Evolutionary conservation across 2,797 vertebrate species (phyloP), one percentile per base, ranked within the genome.

Genomic region (Etheostoma perlongum): DNA sequence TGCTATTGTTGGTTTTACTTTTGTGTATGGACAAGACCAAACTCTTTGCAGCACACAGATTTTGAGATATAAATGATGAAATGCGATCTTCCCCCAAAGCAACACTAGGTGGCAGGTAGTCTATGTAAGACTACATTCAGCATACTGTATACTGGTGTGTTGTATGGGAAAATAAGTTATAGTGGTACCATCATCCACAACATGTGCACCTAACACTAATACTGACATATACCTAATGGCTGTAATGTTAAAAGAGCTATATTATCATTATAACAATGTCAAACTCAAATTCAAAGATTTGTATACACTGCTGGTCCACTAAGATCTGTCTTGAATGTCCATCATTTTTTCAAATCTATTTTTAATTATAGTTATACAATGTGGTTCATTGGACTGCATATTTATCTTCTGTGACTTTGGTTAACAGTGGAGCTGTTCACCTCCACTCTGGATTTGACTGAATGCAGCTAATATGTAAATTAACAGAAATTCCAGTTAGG

Each of bases 391-490:
- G 13, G 54, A 16, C 55, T 11, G 25, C 12, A 59, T 47, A n/a
- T 75, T 76, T 76, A 87, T 88, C 84, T 83, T 25, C 76, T 62
- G 19, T 68, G 30, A 27, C 59, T 55, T 64, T 66, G 55, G 63
- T 73, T 84, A 81, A 90, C 85, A 92, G 78, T 84, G 78, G 64
- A 47, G 73, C 86, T 64, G 57, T 88, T 89, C 82, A 79, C 53
- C 54, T 68, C 44, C 5, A 7, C 72, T 78, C 55, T 2, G 52
- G 49, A 89, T 92, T 91, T 91, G 87, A 87, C 83, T 92, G 90
- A 83, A 87, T 90, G 79, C 81, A 84, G 83, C 87, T 85, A 85
- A 81, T 63, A 93, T 91, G 91, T 68, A 93, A 93, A 94, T 89
- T 1, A 80, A 60, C 66, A 25, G 16, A 51, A 71, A n/a, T 67